Evolutionary conservation across 2,797 vertebrate genomes (phyloP), one percentile per base, ranked within the genome.

Genomic region (Acestrorhynchus altus): DNA sequence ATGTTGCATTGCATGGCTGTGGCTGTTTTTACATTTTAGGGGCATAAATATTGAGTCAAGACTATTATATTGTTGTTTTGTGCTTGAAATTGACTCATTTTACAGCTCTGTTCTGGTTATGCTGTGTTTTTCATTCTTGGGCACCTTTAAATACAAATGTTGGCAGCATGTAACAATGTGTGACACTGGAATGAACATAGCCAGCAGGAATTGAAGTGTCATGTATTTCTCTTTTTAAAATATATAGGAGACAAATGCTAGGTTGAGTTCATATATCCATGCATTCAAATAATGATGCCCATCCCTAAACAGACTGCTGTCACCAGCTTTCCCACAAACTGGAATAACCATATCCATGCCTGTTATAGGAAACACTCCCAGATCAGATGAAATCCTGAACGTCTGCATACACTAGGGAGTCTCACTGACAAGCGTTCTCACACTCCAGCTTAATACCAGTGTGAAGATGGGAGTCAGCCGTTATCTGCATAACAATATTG

Each of bases 401-500:
- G 26, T 35, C 80, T 69, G 63, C 66, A 59, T 66, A 72, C 63
- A 54, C 61, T 5, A n/a, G 76, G 78, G 78, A 84, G 51, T 20
- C 15, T 39, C 42, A 51, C 61, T 72, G 77, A 54, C 73, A 74
- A 68, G 71, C 72, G 35, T 81, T 69, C 72, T 82, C 49, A 77
- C 51, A 74, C 72, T 66, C 26, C 59, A 49, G 66, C 78, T 79
- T 80, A 80, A 72, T 59, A 63, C 52, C 70, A 67, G 49, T 51
- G 60, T 64, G 69, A 65, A 79, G 69, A 71, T 56, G 40, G 64
- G 56, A 51, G 51, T 28, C 57, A 52, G 76, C 59, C 49, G 59
- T 84, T 81, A 82, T 78, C 81, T 72, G 77, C 59, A 84, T 83
- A 77, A 77, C 78, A 74, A 81, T 82, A 79, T 79, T 70, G 64